Base-by-base conservation (phyloP, 2,797 vertebrate species). In the Syngnathus acus region DNA sequence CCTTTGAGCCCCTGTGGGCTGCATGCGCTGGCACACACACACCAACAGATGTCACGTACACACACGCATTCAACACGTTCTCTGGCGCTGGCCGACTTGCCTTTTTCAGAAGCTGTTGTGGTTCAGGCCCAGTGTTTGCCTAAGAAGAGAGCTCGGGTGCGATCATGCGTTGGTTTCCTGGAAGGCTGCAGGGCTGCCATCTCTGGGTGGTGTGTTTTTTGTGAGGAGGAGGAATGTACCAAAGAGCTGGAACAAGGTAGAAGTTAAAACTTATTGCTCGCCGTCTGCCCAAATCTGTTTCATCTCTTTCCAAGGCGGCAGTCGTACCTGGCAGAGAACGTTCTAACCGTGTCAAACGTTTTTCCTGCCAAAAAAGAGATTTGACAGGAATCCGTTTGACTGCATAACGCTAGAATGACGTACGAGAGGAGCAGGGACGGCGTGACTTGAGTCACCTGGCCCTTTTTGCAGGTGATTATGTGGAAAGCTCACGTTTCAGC, bases 121-220 rank as follows among this genome's bases (percentile, higher is more conserved):
- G 82, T 86, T 74, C 77, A 82, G 85, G 84, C 79, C 84, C 76
- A 87, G 73, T 83, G 76, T 86, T 86, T 88, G 85, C 58, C 75
- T 81, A 81, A 87, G 85, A 83, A 77, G 72, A 81, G 69, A 78
- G 80, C 78, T 74, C 79, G 79, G 75, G 82, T 83, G 87, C 83
- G 26, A 32, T 32, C 26, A 32, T 32, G 26, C 26, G 26, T 32
- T 32, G 0, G 72, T 87, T 86, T 87, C 75, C 70, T 67, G 61
- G 66, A 62, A 79, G 75, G 69, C 63, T 73, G 9, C 48, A 66
- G 45, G 38, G 37, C 68, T 66, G 48, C 71, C 60, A 75, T 69
- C 68, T 61, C 71, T 63, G 71, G 63, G 72, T 69, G 74, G 78
- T 57, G 64, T 74, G 70, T 58, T 23, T 62, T 57, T 62, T 32